These are phyloP conservation scores for Pholis gunnellus DNA, from an alignment of 2,113 vertebrate genomes.

Conservation along the genomic window DNA sequence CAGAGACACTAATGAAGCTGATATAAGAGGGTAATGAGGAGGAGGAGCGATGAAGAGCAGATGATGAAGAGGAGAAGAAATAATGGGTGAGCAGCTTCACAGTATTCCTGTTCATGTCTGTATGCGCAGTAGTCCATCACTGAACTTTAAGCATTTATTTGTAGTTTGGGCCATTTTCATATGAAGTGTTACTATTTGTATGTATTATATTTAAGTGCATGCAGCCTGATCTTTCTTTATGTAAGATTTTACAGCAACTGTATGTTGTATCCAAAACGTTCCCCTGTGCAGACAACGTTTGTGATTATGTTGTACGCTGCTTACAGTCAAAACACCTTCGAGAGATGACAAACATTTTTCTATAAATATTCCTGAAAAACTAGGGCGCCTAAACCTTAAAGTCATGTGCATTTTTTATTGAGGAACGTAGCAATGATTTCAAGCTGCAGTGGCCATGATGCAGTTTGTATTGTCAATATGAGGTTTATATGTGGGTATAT, in stretches of 20 bases:
- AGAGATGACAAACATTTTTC: background rate
- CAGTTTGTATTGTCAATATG: background rate
- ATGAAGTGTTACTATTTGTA: background rate
- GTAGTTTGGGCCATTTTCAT: background rate
- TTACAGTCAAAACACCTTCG: background rate
- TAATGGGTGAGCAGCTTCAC: background rate
- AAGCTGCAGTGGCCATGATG: background rate
- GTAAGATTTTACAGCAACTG: background rate
- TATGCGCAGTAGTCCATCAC: conserved; percentile 1
- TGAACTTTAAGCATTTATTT: background rate
- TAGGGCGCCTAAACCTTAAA: background rate
- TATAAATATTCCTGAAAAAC: conserved; percentile 1
- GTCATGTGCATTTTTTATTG: background rate
- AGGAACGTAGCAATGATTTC: background rate
- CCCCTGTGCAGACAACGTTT: background rate
- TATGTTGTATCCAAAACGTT: background rate
- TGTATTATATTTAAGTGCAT: background rate
- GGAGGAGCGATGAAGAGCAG: background rate
- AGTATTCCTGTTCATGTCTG: conserved; percentile 21
- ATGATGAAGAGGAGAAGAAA: background rate
- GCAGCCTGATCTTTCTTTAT: background rate
- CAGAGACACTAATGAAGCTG: background rate
- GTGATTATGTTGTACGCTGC: background rate
- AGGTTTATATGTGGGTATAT: background rate
- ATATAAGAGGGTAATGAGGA: background rate